Evolutionary conservation across 2,888 invertebrate genomes (phyloP).

Genomic region (Andrena fulva): DNA sequence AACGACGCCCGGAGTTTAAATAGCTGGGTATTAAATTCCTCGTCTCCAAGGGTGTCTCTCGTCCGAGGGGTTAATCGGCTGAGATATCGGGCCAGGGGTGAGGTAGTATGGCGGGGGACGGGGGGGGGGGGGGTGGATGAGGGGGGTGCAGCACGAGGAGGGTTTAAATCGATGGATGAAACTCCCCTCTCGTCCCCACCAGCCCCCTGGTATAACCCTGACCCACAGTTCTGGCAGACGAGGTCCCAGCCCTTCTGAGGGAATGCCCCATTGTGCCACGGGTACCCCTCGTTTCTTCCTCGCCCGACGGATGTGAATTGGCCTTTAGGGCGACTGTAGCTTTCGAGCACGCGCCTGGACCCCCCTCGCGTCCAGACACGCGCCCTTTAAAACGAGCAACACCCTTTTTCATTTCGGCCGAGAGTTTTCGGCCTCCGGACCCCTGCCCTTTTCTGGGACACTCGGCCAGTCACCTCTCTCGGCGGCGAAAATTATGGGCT

Average conservation of each 20-base stretch:
- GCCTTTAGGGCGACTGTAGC: constrained; percentile 64
- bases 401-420: constrained; percentile 38
- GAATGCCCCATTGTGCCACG: constrained; percentile 75
- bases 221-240: constrained; percentile 78
- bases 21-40: constrained; percentile 76
- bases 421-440: constrained; percentile 15
- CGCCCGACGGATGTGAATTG: constrained; percentile 70
- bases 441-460: constrained; percentile 49
- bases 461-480: constrained; percentile 48
- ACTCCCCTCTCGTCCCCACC: constrained; percentile 43
- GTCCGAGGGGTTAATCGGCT: constrained; percentile 51
- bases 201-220: constrained; percentile 77
- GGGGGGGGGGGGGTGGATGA: constrained; percentile 1
- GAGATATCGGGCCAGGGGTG: constrained; percentile 36
- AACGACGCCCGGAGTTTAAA: constrained; percentile 70
- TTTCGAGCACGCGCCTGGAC: constrained; percentile 59
- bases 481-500: constrained; percentile 16
- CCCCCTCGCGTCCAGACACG: constrained; percentile 76
- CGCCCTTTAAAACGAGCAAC: constrained; percentile 68
- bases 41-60: constrained; percentile 19
- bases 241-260: constrained; percentile 74
- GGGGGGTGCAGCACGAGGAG: constrained; percentile 36
- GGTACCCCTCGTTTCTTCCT: constrained; percentile 41
- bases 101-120: constrained; percentile 1
- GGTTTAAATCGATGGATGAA: constrained; percentile 66